Evolutionary conservation across 2,888 invertebrate species (phyloP), one percentile per base, ranked within the genome.

Genomic region (Spilosoma lubricipeda): DNA sequence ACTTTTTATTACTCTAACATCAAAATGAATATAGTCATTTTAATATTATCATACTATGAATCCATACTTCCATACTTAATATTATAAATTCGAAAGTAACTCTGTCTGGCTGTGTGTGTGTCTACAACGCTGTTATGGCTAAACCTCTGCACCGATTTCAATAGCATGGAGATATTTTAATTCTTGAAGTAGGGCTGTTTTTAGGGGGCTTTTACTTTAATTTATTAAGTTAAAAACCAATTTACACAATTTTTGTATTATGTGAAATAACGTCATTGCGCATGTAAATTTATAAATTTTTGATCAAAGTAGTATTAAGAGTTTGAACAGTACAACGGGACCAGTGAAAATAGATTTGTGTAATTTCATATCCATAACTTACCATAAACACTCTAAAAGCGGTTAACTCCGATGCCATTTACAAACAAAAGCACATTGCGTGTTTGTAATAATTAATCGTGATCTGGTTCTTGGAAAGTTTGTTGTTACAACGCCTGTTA

Each of bases 391-490:
- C 73, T 74, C 30, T 63, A 30, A 64, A 73, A 70, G 63, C 52
- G 33, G 69, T 74, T 74, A 27, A 73, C 76, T 72, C 52, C 33
- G 36, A 36, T 75, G 36, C 65, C 72, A 68, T 70, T 45, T 69
- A 73, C 73, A 71, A 42, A 81, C 73, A 71, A 42, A 79, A 48
- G 72, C 71, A 77, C 56, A 69, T 84, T 78, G 82, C 82, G 75
- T 84, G 80, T 80, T 74, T 66, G 27, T 76, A 72, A 72, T 78
- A 76, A 81, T 77, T 73, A 74, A 45, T 23, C 23, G 63, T 36
- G 45, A 66, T 48, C 33, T 52, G 70, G 63, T 83, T 84, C 82
- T 74, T 70, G 70, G 81, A 82, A 82, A 79, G n/a, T 56, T n/a
- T 3, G 56, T n/a, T n/a, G 56, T n/a, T 63, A 63, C 18, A 63